Percentiles rank a stretch among this genome's conserved stretches.
Conservation (phyloP, 2,797 vertebrate species). For the Poecilia wingei region DNA sequence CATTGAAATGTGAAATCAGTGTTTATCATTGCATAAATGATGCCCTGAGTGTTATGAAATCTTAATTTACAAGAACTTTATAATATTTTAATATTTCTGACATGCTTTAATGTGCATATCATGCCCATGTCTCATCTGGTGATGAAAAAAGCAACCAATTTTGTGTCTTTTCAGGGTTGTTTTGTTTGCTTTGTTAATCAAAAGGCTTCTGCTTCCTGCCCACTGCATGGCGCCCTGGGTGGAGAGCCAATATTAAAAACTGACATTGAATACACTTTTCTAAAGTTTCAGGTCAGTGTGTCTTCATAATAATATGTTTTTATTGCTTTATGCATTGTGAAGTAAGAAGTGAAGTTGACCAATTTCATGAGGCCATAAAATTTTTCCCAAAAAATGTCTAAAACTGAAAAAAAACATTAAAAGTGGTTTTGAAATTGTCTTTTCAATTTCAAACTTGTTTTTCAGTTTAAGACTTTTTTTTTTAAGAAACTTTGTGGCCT, state of each 20-base stretch:
- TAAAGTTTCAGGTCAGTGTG: neutral
- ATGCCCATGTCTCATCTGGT: too few relatives aligned
- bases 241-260: neutral
- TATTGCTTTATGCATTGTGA: neutral
- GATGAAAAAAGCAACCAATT: neutral
- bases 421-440: neutral
- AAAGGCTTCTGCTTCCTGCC: neutral
- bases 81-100: neutral
- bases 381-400: neutral
- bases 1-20: neutral
- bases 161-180: neutral
- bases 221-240: neutral
- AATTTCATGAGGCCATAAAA: neutral
- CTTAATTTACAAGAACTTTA: neutral
- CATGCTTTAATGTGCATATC: neutral
- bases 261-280: neutral
- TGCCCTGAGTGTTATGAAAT: neutral
- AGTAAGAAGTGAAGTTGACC: neutral
- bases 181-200: neutral
- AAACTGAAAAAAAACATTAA: neutral
- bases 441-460: neutral
- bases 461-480: neutral
- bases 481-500: neutral
- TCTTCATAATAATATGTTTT: neutral
- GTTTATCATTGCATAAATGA: neutral